Conservation (phyloP, 2,113 vertebrate species). For the Hippopotamus amphibius region DNA sequence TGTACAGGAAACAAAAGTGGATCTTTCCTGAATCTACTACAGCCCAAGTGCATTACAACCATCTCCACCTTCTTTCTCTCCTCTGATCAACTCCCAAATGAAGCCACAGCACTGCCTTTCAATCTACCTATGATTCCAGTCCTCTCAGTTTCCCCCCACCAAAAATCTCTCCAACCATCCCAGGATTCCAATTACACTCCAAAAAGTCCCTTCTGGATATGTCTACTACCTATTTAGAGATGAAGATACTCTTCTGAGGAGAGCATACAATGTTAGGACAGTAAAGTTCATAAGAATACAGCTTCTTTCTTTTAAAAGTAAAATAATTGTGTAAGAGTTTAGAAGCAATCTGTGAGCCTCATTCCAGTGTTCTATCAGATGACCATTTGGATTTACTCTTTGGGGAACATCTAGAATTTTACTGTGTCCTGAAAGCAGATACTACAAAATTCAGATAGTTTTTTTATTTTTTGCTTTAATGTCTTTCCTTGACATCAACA, state of each 20-base stretch:
- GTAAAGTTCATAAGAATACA: neutral
- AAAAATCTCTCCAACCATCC: neutral
- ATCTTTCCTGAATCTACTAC: neutral
- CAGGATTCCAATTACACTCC: neutral
- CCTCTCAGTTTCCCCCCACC: neutral
- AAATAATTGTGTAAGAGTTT: conserved; percentile 23
- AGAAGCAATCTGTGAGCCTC: neutral
- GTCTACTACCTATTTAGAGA: neutral
- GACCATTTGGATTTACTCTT: neutral
- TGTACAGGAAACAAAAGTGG: neutral
- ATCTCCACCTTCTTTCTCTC: neutral
- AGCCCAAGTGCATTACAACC: neutral
- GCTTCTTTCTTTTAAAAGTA: neutral
- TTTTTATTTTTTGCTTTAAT: neutral
- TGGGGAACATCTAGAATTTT: neutral
- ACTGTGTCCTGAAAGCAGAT: neutral
- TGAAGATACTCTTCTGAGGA: neutral
- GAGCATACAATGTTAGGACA: neutral
- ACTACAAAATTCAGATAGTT: neutral
- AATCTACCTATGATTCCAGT: neutral
- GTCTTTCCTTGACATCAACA: neutral
- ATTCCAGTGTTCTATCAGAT: neutral
- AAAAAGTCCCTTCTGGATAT: neutral
- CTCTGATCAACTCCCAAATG: neutral
- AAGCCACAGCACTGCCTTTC: neutral